Base-by-base conservation (phyloP, 2,113 vertebrate genomes). In the Megaceryle torquata region DNA sequence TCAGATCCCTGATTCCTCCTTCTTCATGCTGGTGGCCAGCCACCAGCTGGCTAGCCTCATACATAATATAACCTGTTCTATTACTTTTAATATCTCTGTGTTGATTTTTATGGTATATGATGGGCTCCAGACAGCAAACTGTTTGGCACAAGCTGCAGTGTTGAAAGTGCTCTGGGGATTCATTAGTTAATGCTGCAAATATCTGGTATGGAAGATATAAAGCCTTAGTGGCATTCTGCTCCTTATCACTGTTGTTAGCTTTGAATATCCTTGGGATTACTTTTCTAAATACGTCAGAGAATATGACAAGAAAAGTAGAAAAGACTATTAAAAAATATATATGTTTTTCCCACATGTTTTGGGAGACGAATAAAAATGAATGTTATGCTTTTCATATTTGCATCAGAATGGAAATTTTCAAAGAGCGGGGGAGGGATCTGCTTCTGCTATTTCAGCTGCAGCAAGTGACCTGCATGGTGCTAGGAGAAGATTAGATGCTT, bases 401-500 rank as follows among this genome's bases (percentile, higher is more conserved):
- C 54, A 54, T 71, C 67, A 92, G 59, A 84, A 94, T 51, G 46
- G 92, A 87, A 92, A 94, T 88, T 95, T 96, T 97, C 82, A 69
- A 96, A 96, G 25, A 87, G 35, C 33, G 77, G 89, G 57, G 54
- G 77, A 92, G 19, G 20, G 78, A 94, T 93, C 87, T 69, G 56
- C 53, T 94, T 74, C 54, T 53, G 74, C 57, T 96, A 31, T 76
- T 89, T 76, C 86, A 79, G 39, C 44, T 76, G 35, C 70, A 65
- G 39, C 1, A 4, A 93, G 15, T 29, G 65, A 60, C 33, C 35
- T 43, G 8, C 0, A 1, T 48, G 29, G 29, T 84, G 10, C 31
- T 57, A 84, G 50, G 10, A 80, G 39, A 39, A 68, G 15, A 33
- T 20, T 13, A 87, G 26, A 48, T 48, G 35, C 54, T 87, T 88